These are phyloP conservation scores for Panopea generosa DNA, from an alignment of 2,888 invertebrate species.

Conservation along the genomic window DNA sequence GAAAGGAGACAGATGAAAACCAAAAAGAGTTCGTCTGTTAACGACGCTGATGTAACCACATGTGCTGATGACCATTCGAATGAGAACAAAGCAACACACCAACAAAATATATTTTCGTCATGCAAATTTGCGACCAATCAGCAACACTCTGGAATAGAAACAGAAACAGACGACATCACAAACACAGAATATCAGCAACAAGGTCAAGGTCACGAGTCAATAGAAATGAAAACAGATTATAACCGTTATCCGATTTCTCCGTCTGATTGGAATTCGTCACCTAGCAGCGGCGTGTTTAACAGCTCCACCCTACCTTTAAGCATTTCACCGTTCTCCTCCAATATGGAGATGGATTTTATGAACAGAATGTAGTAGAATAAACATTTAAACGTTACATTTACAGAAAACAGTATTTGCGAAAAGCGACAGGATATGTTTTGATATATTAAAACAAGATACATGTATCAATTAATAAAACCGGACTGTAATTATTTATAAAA, in stretches of 20 bases:
- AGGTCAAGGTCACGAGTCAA: not conserved
- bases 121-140: not conserved
- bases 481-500: too few species aligned
- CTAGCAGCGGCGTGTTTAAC: not conserved
- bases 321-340: conserved; percentile 6
- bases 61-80: not conserved
- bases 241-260: conserved; percentile 18
- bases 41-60: not conserved
- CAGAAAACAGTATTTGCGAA: too few species aligned
- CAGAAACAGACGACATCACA: not conserved
- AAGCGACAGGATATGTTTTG: too few species aligned
- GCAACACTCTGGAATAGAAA: not conserved
- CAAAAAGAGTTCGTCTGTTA: not conserved
- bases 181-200: not conserved
- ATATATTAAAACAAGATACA: too few species aligned
- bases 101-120: not conserved
- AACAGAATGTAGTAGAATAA: too few species aligned
- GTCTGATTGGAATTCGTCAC: conserved; percentile 8
- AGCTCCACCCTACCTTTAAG: not conserved
- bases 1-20: conserved; percentile 5
- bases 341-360: too few species aligned
- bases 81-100: too few species aligned
- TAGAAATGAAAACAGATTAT: not conserved
- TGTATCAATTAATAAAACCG: too few species aligned
- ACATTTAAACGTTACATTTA: too few species aligned